These are phyloP conservation scores for Ligdia adustata DNA, from an alignment of 2,888 invertebrate genomes.

Conservation along the genomic window DNA sequence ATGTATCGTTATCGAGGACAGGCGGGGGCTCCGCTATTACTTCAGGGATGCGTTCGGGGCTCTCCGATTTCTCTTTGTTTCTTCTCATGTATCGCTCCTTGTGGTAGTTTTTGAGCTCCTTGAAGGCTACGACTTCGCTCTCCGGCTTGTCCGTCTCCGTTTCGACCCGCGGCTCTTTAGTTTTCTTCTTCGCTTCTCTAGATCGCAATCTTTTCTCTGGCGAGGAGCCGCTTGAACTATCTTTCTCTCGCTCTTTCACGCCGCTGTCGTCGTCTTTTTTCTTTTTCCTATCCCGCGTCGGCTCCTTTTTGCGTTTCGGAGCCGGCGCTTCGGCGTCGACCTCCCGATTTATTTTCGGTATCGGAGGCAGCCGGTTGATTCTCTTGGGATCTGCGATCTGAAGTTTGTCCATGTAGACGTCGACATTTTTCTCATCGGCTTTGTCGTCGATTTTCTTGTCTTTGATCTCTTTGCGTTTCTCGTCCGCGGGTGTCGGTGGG, in stretches of 20 bases:
- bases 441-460: slow-evolving; percentile 12
- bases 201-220: slow-evolving; percentile 49
- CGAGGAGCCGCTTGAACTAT: slow-evolving; percentile 43
- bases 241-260: slow-evolving; percentile 27
- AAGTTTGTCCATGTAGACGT: slow-evolving; percentile 51
- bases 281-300: slow-evolving; percentile 44
- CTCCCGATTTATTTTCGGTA: slow-evolving; percentile 63
- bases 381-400: slow-evolving; percentile 54
- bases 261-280: slow-evolving; percentile 36
- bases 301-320: slow-evolving; percentile 44
- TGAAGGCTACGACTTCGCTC: slow-evolving; percentile 71
- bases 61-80: slow-evolving; percentile 85
- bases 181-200: slow-evolving; percentile 22
- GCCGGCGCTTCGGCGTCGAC: slow-evolving; percentile 22
- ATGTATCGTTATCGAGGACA: slow-evolving; percentile 46
- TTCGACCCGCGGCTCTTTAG: slow-evolving; percentile 28
- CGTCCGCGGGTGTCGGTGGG: slow-evolving; percentile 2
- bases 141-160: slow-evolving; percentile 39
- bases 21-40: slow-evolving; percentile 34
- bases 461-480: neutral
- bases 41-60: slow-evolving; percentile 69
- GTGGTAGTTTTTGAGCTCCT: slow-evolving; percentile 82
- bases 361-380: slow-evolving; percentile 72
- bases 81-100: slow-evolving; percentile 87
- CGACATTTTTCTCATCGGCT: slow-evolving; percentile 9